phyloP scores from a whole-genome alignment of 2,113 vertebrate genomes.

The Craseonycteris thonglongyai region DNA sequence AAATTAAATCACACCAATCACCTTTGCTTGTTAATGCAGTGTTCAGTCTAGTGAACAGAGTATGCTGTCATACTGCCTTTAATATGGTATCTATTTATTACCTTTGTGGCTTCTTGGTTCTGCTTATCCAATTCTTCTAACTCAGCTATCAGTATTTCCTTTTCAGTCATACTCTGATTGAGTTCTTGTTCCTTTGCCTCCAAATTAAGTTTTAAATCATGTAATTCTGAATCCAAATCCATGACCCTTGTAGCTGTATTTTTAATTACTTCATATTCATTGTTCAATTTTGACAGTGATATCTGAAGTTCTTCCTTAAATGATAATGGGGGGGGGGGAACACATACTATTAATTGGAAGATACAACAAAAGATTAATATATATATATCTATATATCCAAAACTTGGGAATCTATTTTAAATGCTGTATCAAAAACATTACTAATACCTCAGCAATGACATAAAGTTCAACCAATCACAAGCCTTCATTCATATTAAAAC shows the following conservation, averaged over 20 bases:
- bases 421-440: background rate
- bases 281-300: slow-evolving; percentile 64
- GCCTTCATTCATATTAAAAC: background rate
- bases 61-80: background rate
- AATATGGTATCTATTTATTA: slow-evolving; percentile 68
- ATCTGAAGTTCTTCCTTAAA: slow-evolving; percentile 75
- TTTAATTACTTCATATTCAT: slow-evolving; percentile 64
- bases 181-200: slow-evolving; percentile 82
- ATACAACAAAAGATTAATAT: background rate
- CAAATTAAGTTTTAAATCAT: slow-evolving; percentile 82
- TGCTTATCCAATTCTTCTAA: slow-evolving; percentile 94
- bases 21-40: background rate
- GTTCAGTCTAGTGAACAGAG: background rate
- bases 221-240: slow-evolving; percentile 74
- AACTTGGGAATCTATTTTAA: background rate
- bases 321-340: background rate
- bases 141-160: slow-evolving; percentile 84
- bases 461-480: background rate
- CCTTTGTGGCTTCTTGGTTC: slow-evolving; percentile 96
- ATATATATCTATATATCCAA: background rate
- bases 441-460: background rate
- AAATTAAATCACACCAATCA: background rate
- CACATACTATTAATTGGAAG: background rate
- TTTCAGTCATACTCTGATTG: slow-evolving; percentile 82
- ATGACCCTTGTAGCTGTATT: slow-evolving; percentile 48